Evolutionary conservation across 2,113 vertebrate species (phyloP), one percentile per base, ranked within the genome.

Genomic region (Anarhynchus alexandrinus): DNA sequence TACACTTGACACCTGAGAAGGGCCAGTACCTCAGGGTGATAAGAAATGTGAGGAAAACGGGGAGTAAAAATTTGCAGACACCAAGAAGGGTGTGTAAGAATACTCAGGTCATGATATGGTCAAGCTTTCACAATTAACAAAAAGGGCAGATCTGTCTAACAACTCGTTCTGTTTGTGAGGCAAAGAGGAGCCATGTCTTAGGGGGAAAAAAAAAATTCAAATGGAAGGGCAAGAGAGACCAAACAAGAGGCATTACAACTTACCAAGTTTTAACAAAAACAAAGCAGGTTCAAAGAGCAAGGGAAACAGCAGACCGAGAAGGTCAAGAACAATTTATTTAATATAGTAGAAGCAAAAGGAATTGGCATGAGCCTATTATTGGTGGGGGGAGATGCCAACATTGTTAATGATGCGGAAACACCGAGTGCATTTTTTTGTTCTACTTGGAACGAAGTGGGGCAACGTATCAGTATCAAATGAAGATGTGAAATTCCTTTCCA

Each of bases 51-150:
- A 96, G 52, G 77, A 94, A 89, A 95, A 76, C 47, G 47, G 52
- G n/a, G 32, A 95, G 29, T 67, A 84, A 93, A 96, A 94, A 83
- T 70, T 80, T 83, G 57, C 76, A 84, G 67, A 80, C 61, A 77
- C 17, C 55, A 25, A 74, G 76, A 88, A 86, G 6, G 13, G 11
- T 40, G 27, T 70, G 42, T 67, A 94, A 80, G 67, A 59, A 88
- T 45, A 78, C 20, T 15, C 32, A 78, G 67, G 76, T 80, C 64
- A 78, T 72, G 86, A 74, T 65, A 61, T 47, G 85, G 81, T 77
- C 82, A 88, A 95, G 49, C 5, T 72, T 92, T 86, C 76, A 91
- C 80, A 73, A 88, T 94, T 80, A 95, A 65, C 58, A 58, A 82
- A 82, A 87, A n/a, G 20, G 42, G 22, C 15, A 88, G 25, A 86